A percentile compares a stretch with the other conserved stretches of the same genome.
Evolutionary conservation across 1,140 invertebrate genomes (phyloP).

Genomic region (Argopecten irradians): DNA sequence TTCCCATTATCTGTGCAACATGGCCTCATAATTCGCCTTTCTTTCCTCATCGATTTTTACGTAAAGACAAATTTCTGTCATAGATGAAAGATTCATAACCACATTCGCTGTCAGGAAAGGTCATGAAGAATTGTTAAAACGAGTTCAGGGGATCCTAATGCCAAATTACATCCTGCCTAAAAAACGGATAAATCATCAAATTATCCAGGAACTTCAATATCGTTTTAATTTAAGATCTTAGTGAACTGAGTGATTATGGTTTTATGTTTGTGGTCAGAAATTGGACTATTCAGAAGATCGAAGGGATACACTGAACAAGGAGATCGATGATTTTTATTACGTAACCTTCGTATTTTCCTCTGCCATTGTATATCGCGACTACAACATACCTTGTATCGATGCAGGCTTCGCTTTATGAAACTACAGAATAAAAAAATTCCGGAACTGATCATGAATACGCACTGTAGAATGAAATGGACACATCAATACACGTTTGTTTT

Average conservation of each 20-base stretch:
- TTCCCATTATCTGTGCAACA: slow-evolving; percentile 21
- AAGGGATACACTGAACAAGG: neutral
- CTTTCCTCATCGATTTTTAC: slow-evolving; percentile 1
- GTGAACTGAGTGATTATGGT: neutral
- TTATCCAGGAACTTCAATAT: neutral
- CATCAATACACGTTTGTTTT: neutral
- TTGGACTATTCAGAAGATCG: neutral
- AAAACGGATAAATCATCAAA: neutral
- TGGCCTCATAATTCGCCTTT: slow-evolving; percentile 7
- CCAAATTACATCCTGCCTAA: too few relatives aligned
- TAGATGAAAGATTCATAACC: slow-evolving; percentile 17
- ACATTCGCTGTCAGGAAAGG: neutral
- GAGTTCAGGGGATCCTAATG: neutral
- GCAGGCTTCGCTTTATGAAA: neutral
- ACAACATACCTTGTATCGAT: neutral
- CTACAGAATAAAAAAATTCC: neutral
- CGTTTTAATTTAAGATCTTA: neutral
- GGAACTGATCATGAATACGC: too few relatives aligned
- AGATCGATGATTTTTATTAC: neutral
- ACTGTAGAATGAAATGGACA: neutral
- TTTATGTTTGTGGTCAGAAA: neutral
- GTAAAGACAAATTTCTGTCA: slow-evolving; percentile 22
- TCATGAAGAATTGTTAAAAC: neutral
- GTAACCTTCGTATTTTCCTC: neutral
- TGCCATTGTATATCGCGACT: neutral